These are phyloP conservation scores for Tenthredo notha DNA, from an alignment of 2,888 invertebrate species.

Conservation along the genomic window DNA sequence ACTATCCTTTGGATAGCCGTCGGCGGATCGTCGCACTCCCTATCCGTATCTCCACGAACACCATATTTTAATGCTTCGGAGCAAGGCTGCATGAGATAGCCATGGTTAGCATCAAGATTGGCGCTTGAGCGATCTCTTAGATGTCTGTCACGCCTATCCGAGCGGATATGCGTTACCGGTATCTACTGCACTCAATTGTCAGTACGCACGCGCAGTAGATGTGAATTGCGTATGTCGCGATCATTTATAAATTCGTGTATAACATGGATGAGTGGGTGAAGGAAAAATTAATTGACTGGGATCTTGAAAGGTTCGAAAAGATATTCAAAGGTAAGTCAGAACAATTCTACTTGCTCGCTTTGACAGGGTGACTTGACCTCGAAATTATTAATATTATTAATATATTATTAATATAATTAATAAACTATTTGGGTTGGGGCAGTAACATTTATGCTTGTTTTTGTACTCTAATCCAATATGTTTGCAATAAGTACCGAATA, in stretches of 20 bases:
- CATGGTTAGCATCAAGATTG: constrained; percentile 37
- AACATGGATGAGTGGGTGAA: too few relatives aligned
- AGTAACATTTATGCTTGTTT: too few relatives aligned
- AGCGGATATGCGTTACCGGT: background rate
- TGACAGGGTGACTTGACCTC: too few relatives aligned
- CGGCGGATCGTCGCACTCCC: constrained; percentile 19
- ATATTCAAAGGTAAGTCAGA: too few relatives aligned
- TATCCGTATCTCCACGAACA: constrained; percentile 22
- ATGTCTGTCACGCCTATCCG: constrained; percentile 20
- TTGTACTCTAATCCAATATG: too few relatives aligned
- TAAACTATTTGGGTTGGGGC: too few relatives aligned
- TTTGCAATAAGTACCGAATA: too few relatives aligned
- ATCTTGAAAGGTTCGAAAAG: too few relatives aligned
- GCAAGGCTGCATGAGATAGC: constrained; percentile 16
- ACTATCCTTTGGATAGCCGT: constrained; percentile 17
- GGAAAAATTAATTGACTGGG: too few relatives aligned
- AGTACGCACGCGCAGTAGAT: background rate
- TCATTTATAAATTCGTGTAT: background rate
- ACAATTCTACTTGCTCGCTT: too few relatives aligned
- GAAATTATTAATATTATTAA: too few relatives aligned
- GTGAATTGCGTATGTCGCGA: background rate
- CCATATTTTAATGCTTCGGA: constrained; percentile 12
- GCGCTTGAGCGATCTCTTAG: constrained; percentile 25
- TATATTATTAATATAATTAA: too few relatives aligned
- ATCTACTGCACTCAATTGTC: background rate